phyloP scores from a whole-genome alignment of 2,888 invertebrate species.

The Watsonalla binaria region DNA sequence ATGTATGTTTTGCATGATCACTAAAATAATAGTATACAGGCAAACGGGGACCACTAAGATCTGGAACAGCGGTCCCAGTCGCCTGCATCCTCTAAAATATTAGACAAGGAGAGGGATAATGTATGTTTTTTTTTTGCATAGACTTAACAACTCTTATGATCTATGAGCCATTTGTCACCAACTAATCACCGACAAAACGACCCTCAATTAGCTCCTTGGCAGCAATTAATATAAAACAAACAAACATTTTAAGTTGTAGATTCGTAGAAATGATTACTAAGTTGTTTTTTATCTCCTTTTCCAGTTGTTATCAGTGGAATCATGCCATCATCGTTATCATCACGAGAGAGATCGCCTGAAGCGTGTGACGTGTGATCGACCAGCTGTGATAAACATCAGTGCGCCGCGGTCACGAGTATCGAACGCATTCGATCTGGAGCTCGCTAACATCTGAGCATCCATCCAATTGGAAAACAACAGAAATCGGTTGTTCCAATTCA shows the following conservation, averaged over 20 bases:
- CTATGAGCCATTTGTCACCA: no score
- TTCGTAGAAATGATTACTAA: conserved; percentile 12
- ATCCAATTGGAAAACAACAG: conserved; percentile 8
- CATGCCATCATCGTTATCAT: conserved; percentile 63
- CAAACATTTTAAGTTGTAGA: conserved; percentile 3
- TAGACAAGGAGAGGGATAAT: no score
- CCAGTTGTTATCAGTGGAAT: conserved; percentile 59
- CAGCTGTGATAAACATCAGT: conserved; percentile 23
- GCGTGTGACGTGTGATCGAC: conserved; percentile 29
- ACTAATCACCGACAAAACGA: no score
- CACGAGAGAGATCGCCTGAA: conserved; percentile 41
- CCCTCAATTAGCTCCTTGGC: no score
- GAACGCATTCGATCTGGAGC: conserved; percentile 28
- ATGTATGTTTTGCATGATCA: no score
- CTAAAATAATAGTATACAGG: no score
- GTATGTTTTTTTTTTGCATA: no score
- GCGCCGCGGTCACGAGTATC: conserved; percentile 27
- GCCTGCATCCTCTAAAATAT: no score
- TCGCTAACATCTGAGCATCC: conserved; percentile 26
- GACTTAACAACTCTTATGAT: no score
- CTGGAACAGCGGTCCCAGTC: no score
- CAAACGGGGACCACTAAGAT: no score
- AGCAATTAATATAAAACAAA: background rate
- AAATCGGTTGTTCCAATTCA: background rate
- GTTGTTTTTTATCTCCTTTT: conserved; percentile 42